Percentiles rank a stretch among this genome's conserved stretches.
Evolutionary conservation across 64 coral and sea anemone genomes (phyloP).

Genomic region (Astreopora myriophthalma): DNA sequence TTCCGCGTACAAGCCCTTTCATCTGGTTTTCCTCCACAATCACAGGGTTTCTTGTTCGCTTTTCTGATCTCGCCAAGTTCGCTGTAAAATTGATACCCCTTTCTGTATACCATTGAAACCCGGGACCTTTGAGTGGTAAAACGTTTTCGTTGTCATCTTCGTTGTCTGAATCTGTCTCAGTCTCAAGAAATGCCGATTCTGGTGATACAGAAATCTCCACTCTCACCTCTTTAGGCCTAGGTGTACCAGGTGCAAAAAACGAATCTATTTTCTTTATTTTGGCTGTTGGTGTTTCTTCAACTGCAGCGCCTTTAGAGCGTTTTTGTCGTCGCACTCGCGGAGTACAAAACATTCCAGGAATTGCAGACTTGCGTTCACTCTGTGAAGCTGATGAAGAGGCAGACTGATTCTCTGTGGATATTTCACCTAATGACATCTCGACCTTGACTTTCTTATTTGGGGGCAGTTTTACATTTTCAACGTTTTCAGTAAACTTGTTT

Average conservation of each 20-base stretch:
- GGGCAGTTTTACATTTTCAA: no score
- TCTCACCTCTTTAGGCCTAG: not conserved
- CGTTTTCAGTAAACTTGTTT: no score
- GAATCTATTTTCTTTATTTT: not conserved
- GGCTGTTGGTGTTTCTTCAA: not conserved
- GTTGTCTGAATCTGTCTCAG: no score
- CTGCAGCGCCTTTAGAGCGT: not conserved
- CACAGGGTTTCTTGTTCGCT: not conserved
- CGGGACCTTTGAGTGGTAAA: conserved; percentile 45
- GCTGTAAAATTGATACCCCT: conserved; percentile 12
- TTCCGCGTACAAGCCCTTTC: not conserved
- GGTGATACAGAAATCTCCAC: no score
- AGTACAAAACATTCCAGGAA: not conserved
- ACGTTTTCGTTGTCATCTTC: not conserved
- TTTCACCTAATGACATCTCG: no score
- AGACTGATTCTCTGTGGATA: no score
- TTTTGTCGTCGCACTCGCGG: not conserved
- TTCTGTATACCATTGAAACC: conserved; percentile 47
- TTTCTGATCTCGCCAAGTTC: conserved; percentile 3
- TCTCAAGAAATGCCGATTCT: no score
- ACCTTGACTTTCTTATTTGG: no score
- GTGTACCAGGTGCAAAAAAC: no score
- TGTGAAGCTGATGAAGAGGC: no score
- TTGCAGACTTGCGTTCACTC: no score
- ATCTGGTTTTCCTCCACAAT: not conserved